Evolutionary conservation across 2,797 vertebrate genomes (phyloP), one percentile per base, ranked within the genome.

Genomic region (Prunella strophiata): DNA sequence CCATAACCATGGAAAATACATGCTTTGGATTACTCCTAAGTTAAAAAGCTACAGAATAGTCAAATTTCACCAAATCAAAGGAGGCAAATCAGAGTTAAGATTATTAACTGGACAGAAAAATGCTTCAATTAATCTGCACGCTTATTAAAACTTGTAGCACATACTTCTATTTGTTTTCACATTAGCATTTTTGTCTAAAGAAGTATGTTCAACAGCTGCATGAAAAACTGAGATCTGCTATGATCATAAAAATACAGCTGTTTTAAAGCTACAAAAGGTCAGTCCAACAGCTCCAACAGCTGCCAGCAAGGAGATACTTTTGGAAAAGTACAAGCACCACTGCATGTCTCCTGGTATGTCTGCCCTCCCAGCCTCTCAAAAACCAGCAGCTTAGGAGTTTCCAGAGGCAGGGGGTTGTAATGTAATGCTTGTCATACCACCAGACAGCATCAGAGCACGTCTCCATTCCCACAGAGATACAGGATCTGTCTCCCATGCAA

Each of bases 191-290:
- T 26, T 89, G 45, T 55, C 78, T 22, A 27, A 73, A 71, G 81
- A 91, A 94, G 59, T 45, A 74, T 27, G 32, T 32, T 74, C n/a
- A 66, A 72, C 65, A 87, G 76, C 67, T 74, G 76, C 75, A 66
- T 19, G 63, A 81, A 75, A 94, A 94, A 34, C 59, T 72, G 72
- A 50, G 36, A 58, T 59, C 51, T 86, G 38, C 22, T 55, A 72
- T 48, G 36, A 68, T 70, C 52, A 32, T 52, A 84, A 91, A 90
- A 91, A 82, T 76, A 81, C 67, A 94, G 88, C 88, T 85, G 72
- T 48, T 90, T 68, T 40, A 50, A 85, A 95, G 23, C 59, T 42
- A 76, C 47, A 77, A 77, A 75, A 96, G 68, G 68, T 91, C 86
- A 93, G 26, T 34, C 42, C 51, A 11, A 42, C 7, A 61, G 59